phyloP scores from a whole-genome alignment of 2,888 invertebrate species.

The Cyclophora albipunctata region DNA sequence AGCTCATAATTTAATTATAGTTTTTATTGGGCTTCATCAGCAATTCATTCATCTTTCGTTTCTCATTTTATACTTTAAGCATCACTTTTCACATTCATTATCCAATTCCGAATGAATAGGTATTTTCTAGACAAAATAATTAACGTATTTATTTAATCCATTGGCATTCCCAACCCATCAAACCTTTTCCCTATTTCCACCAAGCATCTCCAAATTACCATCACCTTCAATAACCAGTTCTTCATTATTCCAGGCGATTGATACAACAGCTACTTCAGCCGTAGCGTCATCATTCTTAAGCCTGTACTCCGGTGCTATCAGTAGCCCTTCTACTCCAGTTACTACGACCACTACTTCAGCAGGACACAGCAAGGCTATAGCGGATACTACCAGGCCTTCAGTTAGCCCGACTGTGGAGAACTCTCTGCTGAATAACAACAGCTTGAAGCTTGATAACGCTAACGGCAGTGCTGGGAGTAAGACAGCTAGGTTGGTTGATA shows the following conservation, averaged over 20 bases:
- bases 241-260: constrained; percentile 61
- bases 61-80: not conserved
- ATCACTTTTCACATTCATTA: not conserved
- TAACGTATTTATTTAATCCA: not conserved
- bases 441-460: constrained; percentile 63
- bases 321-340: constrained; percentile 56
- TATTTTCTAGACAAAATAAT: not conserved
- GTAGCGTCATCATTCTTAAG: constrained; percentile 70
- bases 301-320: constrained; percentile 66
- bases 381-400: constrained; percentile 53
- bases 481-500: constrained; percentile 47
- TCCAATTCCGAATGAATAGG: constrained; percentile 6
- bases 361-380: constrained; percentile 52
- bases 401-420: constrained; percentile 57
- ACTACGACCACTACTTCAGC: constrained; percentile 38
- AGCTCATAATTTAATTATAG: too few species aligned
- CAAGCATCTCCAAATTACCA: too few species aligned
- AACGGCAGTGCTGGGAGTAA: constrained; percentile 69
- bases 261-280: constrained; percentile 76
- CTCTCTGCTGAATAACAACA: constrained; percentile 60
- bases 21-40: too few species aligned
- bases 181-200: too few species aligned
- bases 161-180: too few species aligned
- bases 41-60: not conserved
- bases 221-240: not conserved